A percentile compares a stretch with the other conserved stretches of the same genome.
phyloP scores from a whole-genome alignment of 2,113 vertebrate genomes.

The Apteryx mantelli region DNA sequence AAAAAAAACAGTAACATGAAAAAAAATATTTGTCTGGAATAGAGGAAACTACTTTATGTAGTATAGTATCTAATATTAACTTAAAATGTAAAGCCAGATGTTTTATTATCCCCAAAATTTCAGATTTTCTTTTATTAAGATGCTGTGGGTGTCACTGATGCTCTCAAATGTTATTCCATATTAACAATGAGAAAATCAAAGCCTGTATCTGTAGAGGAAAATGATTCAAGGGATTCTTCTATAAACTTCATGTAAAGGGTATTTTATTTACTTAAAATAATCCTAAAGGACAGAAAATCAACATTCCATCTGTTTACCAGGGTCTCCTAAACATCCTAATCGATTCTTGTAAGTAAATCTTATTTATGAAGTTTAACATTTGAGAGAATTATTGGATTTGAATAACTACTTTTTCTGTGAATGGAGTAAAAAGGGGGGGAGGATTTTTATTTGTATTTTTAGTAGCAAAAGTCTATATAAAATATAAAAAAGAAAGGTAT shows the following conservation, averaged over 20 bases:
- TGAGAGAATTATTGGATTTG: not conserved
- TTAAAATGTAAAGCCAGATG: not conserved
- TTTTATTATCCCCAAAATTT: not conserved
- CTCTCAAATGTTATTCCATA: not conserved
- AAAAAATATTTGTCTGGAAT: not conserved
- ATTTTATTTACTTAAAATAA: not conserved
- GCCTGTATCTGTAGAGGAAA: not conserved
- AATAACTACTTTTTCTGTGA: not conserved
- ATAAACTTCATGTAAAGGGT: not conserved
- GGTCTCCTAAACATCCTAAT: not conserved
- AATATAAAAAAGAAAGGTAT: not conserved
- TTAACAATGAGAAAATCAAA: not conserved
- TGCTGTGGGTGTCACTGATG: not conserved
- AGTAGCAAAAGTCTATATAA: not conserved
- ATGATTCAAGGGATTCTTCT: not conserved
- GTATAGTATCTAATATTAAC: not conserved
- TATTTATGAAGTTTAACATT: not conserved
- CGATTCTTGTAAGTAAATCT: not conserved
- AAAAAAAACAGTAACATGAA: not conserved
- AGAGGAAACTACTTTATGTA: not conserved
- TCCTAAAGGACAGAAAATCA: not conserved
- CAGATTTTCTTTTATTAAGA: not conserved
- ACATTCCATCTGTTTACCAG: not conserved
- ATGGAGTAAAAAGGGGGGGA: fast-evolving
- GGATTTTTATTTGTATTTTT: not conserved